Conservation (phyloP, 2,888 invertebrate genomes). For the Clepsis dumicolana region DNA sequence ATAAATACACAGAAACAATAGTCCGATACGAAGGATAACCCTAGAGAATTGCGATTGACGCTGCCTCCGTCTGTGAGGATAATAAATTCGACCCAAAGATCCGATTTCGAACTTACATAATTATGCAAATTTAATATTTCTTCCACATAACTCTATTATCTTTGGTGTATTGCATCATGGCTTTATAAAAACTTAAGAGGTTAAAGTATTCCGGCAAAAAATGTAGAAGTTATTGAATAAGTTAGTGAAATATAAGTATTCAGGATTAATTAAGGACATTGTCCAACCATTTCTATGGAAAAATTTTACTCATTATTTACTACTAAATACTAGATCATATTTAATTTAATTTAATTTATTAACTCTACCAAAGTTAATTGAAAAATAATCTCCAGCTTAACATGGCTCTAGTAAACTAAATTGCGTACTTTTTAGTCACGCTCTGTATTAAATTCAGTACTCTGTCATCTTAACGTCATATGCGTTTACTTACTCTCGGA, state of each 20-base stretch:
- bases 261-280: too few relatives aligned
- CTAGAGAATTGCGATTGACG: conserved; percentile 10
- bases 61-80: conserved; percentile 16
- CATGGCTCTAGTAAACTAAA: background rate
- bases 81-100: conserved; percentile 23
- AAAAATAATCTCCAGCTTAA: background rate
- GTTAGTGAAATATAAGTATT: too few relatives aligned
- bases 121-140: conserved; percentile 20
- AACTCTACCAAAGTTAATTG: background rate
- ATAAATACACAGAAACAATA: background rate
- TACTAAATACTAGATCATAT: too few relatives aligned
- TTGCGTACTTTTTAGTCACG: background rate
- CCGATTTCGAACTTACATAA: conserved; percentile 31
- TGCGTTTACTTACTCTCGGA: background rate
- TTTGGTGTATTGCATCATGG: conserved; percentile 1
- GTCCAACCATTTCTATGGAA: too few relatives aligned
- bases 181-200: background rate
- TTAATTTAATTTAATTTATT: background rate
- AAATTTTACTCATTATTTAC: too few relatives aligned
- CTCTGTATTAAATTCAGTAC: background rate
- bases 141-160: background rate
- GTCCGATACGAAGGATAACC: conserved; percentile 6
- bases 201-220: background rate
- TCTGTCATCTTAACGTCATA: background rate
- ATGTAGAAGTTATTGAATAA: too few relatives aligned